Conservation (phyloP, 2,888 invertebrate species). For the Scaptomyza tumidula region DNA sequence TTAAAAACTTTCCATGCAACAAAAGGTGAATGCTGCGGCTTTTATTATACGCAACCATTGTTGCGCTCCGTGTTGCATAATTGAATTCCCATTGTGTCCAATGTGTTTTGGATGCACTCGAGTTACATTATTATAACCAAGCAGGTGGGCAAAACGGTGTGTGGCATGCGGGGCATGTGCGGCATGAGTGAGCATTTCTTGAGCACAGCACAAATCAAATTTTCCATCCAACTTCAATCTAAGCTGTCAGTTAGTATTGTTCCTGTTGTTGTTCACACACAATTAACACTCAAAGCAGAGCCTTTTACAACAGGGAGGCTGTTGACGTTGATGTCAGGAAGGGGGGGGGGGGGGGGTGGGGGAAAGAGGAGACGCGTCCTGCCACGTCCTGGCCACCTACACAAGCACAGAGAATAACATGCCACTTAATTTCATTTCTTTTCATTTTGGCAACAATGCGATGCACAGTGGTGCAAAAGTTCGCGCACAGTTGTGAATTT, state of each 20-base stretch:
- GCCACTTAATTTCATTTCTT: constrained; percentile 72
- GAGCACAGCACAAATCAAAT: constrained; percentile 43
- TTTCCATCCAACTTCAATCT: constrained; percentile 3
- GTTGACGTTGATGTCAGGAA: constrained; percentile 32
- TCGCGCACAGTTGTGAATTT: background rate
- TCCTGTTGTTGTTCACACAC: constrained; percentile 70
- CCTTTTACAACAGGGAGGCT: constrained; percentile 47
- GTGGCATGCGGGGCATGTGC: constrained; percentile 1
- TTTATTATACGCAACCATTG: constrained; percentile 10
- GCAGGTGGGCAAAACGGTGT: background rate
- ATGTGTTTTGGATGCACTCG: constrained; percentile 9
- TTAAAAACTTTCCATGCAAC: constrained; percentile 38
- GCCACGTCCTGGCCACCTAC: constrained; percentile 11
- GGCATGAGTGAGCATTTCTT: constrained; percentile 15
- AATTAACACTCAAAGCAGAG: constrained; percentile 71
- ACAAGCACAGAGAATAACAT: constrained; percentile 11
- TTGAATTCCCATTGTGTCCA: constrained; percentile 42
- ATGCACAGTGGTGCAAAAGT: constrained; percentile 45
- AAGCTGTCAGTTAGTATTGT: constrained; percentile 17
- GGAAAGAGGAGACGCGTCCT: constrained; percentile 7
- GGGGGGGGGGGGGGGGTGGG: background rate
- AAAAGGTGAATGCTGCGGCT: constrained; percentile 6
- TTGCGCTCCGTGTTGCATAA: constrained; percentile 37
- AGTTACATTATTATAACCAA: constrained; percentile 12
- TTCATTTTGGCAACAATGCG: constrained; percentile 50